Evolutionary conservation across 2,797 vertebrate genomes (phyloP).

Genomic region (Anomalospiza imberbis): DNA sequence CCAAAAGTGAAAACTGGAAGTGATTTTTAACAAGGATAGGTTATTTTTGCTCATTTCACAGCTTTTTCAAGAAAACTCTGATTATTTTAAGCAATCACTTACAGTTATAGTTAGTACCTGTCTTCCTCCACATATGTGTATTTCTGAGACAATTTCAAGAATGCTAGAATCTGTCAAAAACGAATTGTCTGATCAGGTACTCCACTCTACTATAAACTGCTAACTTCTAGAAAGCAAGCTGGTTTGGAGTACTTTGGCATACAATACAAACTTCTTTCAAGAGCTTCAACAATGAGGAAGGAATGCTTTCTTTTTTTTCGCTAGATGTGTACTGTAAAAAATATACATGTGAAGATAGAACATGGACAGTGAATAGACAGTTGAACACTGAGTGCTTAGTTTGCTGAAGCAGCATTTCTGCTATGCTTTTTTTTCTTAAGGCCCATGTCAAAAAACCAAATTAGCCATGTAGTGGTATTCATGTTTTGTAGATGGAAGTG

Average conservation of each 20-base stretch:
- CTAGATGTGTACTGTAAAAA: background rate
- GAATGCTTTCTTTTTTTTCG: background rate
- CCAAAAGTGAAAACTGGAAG: background rate
- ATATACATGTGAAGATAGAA: background rate
- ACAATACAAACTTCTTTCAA: background rate
- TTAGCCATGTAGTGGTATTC: background rate
- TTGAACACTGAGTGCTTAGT: background rate
- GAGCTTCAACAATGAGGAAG: background rate
- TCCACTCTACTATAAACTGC: background rate
- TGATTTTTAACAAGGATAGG: background rate
- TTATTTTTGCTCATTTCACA: slow-evolving; percentile 16
- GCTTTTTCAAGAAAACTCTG: slow-evolving; percentile 7
- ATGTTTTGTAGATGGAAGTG: background rate
- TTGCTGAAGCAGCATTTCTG: background rate
- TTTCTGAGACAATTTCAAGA: slow-evolving; percentile 3
- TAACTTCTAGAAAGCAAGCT: background rate
- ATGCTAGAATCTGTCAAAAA: background rate
- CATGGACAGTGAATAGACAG: background rate
- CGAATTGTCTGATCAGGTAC: background rate
- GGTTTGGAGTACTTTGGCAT: background rate
- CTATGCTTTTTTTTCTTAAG: background rate
- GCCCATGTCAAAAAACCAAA: background rate
- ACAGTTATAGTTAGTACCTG: background rate
- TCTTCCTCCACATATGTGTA: background rate
- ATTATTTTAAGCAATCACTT: background rate